Evolutionary conservation across 2,113 vertebrate species (phyloP).

Genomic region (Xiphophorus couchianus): DNA sequence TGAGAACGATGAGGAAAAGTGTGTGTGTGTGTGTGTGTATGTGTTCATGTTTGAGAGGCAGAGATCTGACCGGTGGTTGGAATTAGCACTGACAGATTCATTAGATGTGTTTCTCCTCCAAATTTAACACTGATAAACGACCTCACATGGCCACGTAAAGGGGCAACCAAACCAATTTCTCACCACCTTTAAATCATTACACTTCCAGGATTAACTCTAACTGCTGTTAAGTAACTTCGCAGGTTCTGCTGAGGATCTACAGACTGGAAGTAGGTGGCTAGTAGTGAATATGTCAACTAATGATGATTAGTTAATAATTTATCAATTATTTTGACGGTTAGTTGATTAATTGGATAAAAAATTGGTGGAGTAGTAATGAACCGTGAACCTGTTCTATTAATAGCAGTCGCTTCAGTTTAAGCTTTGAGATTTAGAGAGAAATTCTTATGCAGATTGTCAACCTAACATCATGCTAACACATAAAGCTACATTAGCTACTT

Average conservation of each 20-base stretch:
- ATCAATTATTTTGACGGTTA: too few relatives aligned
- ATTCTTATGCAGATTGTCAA: too few relatives aligned
- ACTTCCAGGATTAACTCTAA: background rate
- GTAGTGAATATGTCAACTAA: background rate
- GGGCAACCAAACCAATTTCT: background rate
- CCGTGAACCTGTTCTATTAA: too few relatives aligned
- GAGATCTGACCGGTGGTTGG: background rate
- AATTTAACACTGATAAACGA: background rate
- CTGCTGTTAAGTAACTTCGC: background rate
- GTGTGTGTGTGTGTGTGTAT: constrained; percentile 1
- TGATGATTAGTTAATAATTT: too few relatives aligned
- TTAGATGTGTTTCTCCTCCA: background rate
- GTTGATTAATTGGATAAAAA: too few relatives aligned
- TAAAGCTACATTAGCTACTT: too few relatives aligned
- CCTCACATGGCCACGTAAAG: background rate
- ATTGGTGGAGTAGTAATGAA: too few relatives aligned
- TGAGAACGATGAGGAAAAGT: constrained; percentile 30
- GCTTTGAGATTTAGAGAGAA: too few relatives aligned
- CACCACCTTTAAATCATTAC: background rate
- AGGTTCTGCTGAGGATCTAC: background rate
- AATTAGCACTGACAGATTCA: background rate
- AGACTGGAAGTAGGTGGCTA: background rate
- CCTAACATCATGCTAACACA: too few relatives aligned
- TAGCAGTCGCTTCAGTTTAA: too few relatives aligned
- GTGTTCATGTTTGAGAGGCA: background rate